Conservation (phyloP, 1,140 invertebrate genomes). For the Trichonephila clavata region DNA sequence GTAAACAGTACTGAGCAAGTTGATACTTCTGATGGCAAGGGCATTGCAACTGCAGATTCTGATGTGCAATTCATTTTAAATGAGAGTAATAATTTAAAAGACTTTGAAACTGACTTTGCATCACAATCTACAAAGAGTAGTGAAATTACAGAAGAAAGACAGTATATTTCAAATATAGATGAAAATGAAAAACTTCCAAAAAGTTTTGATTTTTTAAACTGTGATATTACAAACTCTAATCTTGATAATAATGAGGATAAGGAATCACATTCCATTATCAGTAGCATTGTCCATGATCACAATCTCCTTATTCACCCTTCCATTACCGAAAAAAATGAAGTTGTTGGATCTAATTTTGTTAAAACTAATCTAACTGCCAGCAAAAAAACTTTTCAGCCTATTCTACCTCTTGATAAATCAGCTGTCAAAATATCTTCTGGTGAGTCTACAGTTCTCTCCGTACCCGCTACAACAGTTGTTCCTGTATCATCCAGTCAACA, state of each 20-base stretch:
- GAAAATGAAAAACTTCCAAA: not conserved
- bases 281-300: constrained; percentile 62
- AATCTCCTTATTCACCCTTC: constrained; percentile 38
- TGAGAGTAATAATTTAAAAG: constrained; percentile 16
- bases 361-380: not conserved
- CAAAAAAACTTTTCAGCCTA: constrained; percentile 24
- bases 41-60: not conserved
- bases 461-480: constrained; percentile 38
- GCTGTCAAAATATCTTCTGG: not conserved
- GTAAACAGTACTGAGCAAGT: not conserved
- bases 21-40: not conserved
- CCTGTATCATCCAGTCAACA: constrained; percentile 45
- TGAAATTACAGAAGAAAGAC: not conserved
- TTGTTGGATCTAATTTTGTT: not conserved
- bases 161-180: not conserved
- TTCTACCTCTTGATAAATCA: constrained; percentile 54
- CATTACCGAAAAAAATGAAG: not conserved
- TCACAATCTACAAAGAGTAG: not conserved
- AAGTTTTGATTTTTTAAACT: constrained; percentile 40
- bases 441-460: not conserved
- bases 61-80: not conserved
- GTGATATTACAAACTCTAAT: constrained; percentile 32
- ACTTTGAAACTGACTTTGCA: constrained; percentile 18
- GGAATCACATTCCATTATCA: constrained; percentile 25
- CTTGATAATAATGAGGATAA: not conserved